Percentiles rank a stretch among this genome's conserved stretches.
These are phyloP conservation scores for Ceyx melanurus DNA, from an alignment of 2,113 vertebrate species.

Conservation along the genomic window DNA sequence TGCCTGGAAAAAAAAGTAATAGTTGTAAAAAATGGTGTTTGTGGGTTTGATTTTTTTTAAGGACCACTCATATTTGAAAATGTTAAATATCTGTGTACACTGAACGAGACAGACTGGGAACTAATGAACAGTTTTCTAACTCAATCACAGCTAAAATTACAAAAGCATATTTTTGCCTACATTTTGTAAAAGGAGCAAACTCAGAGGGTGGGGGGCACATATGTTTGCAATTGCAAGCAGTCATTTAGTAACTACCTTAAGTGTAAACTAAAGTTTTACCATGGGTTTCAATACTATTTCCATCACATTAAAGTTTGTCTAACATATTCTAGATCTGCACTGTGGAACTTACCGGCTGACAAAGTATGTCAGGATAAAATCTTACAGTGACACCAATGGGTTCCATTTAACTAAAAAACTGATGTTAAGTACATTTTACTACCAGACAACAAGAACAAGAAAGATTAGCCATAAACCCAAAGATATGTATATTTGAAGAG, in stretches of 20 bases:
- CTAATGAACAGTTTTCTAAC: neutral
- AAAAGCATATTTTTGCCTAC: neutral
- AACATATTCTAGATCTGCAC: neutral
- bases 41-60: neutral
- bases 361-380: neutral
- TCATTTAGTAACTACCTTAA: too few relatives aligned
- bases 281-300: neutral
- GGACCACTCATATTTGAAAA: neutral
- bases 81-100: neutral
- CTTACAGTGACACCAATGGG: neutral
- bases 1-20: constrained; percentile 83
- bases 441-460: neutral
- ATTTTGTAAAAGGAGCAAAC: neutral
- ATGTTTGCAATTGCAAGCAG: too few relatives aligned
- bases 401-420: neutral
- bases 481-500: neutral
- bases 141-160: neutral
- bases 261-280: neutral
- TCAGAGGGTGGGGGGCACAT: too few relatives aligned
- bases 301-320: neutral
- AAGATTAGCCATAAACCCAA: neutral
- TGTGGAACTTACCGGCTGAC: neutral
- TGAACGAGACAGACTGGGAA: neutral
- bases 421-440: neutral
- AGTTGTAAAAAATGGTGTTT: neutral